Base-by-base conservation (phyloP, 2,888 invertebrate species). In the Aleiodes leptofemur region DNA sequence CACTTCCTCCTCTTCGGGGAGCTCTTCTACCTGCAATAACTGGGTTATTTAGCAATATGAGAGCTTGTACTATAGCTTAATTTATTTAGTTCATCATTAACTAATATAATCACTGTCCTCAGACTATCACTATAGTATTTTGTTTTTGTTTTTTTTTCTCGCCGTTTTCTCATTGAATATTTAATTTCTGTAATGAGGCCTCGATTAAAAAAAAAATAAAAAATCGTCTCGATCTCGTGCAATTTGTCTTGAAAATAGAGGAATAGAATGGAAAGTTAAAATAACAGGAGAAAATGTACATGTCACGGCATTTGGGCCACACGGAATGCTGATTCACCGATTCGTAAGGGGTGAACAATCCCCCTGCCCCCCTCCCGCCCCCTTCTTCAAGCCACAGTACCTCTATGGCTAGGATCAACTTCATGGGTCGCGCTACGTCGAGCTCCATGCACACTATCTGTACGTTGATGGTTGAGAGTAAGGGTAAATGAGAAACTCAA, bases 401-500 rank as follows among this genome's bases (percentile, higher is more conserved):
- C 66, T 48, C 57, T 23, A 29, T 55, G 14, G 64, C 16, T 50
- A 56, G 70, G 70, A 70, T 74, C 64, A 64, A 74, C 56, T 64
- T 70, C 71, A 71, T 71, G 57, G 64, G 66, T 74, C 43, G 51
- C 29, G 71, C 71, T 48, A 50, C 34, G 43, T 55, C 29, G 56
- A 70, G 69, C 34, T 64, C 50, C 16, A 64, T 53, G 61, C 38
- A 57, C 59, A 48, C 48, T 14, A 14, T 70, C 55, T 69, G 43
- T 57, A 55, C 38, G 59, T 31, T 23, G 16, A 50, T 50, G 29
- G 69, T 53, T 55, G 75, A 70, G 74, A 64, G 76, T 73, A 77
- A 78, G 76, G 73, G 77, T 78, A 79, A 81, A 79, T 78, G 79
- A 78, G 77, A 77, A 78, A 78, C 75, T 75, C 70, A 75, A 53